Evolutionary conservation across 2,113 vertebrate genomes (phyloP).

Genomic region (Brachyistius frenatus): DNA sequence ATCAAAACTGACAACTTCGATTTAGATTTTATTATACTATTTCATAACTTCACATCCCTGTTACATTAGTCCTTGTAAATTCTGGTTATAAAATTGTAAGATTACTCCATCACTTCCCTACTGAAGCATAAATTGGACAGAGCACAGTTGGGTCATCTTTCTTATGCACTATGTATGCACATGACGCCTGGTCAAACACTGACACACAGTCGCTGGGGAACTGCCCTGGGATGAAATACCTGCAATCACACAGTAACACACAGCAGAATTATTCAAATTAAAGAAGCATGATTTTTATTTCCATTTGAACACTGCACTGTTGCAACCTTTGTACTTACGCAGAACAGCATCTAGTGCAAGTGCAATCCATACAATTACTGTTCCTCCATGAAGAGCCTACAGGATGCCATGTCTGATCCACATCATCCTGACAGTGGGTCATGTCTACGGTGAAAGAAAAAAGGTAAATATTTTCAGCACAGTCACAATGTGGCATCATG

Average conservation of each 20-base stretch:
- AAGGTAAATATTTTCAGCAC: neutral
- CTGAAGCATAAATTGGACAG: neutral
- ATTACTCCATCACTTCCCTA: slow-evolving; percentile 59
- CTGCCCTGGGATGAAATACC: accelerated
- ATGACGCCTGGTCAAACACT: slow-evolving; percentile 55
- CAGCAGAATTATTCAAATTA: neutral
- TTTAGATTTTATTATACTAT: too few relatives aligned
- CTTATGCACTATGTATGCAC: slow-evolving; percentile 66
- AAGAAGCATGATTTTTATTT: too few relatives aligned
- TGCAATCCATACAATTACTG: slow-evolving; percentile 52
- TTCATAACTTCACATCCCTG: too few relatives aligned
- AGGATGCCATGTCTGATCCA: slow-evolving; percentile 53
- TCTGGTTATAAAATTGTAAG: too few relatives aligned
- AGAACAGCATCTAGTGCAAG: slow-evolving; percentile 19
- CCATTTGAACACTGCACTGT: neutral
- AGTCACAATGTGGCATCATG: neutral
- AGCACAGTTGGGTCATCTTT: slow-evolving; percentile 31
- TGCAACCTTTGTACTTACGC: slow-evolving; percentile 44
- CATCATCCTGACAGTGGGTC: slow-evolving; percentile 60
- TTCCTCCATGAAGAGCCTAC: slow-evolving; percentile 72
- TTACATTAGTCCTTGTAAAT: too few relatives aligned
- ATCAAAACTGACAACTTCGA: too few relatives aligned
- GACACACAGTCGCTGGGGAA: slow-evolving; percentile 63
- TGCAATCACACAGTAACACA: slow-evolving; percentile 51
- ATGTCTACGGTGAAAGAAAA: neutral